Conservation (phyloP, 2,797 vertebrate species). For the Paramormyrops hopkinsi region DNA sequence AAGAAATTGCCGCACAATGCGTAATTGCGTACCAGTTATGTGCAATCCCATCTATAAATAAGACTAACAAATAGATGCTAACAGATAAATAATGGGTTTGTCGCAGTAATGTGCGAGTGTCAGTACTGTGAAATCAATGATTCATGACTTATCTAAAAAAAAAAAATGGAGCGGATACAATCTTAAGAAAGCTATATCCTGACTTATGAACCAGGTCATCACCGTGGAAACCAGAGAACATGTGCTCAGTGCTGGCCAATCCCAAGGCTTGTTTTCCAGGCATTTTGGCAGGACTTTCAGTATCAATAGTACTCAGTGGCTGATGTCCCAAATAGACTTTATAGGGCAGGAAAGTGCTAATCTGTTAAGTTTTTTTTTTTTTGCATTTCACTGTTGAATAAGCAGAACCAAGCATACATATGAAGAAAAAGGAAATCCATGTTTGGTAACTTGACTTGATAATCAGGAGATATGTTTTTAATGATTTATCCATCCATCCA, state of each 20-base stretch:
- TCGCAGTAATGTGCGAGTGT: neutral
- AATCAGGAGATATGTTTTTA: neutral
- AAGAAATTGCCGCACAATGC: neutral
- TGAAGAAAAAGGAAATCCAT: neutral
- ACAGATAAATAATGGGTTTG: neutral
- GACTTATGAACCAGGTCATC: slow-evolving; percentile 54
- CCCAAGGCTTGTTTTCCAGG: slow-evolving; percentile 20
- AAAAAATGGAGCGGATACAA: neutral
- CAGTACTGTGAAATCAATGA: neutral
- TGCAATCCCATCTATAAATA: neutral
- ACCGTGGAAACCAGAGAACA: slow-evolving; percentile 42
- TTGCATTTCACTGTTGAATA: slow-evolving; percentile 4
- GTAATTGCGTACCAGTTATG: neutral
- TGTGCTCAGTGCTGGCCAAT: slow-evolving; percentile 11
- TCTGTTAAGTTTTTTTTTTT: neutral
- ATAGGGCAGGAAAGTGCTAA: slow-evolving; percentile 17
- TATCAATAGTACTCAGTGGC: slow-evolving; percentile 22
- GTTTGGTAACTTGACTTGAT: neutral
- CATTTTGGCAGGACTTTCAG: slow-evolving; percentile 11
- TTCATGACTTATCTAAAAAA: neutral
- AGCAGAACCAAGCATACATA: slow-evolving; percentile 15
- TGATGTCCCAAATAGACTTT: slow-evolving; percentile 3
- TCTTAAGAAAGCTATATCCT: neutral
- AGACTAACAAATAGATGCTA: neutral
- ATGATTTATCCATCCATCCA: neutral